Evolutionary conservation across 2,888 invertebrate species (phyloP).

Genomic region (Ligdia adustata): DNA sequence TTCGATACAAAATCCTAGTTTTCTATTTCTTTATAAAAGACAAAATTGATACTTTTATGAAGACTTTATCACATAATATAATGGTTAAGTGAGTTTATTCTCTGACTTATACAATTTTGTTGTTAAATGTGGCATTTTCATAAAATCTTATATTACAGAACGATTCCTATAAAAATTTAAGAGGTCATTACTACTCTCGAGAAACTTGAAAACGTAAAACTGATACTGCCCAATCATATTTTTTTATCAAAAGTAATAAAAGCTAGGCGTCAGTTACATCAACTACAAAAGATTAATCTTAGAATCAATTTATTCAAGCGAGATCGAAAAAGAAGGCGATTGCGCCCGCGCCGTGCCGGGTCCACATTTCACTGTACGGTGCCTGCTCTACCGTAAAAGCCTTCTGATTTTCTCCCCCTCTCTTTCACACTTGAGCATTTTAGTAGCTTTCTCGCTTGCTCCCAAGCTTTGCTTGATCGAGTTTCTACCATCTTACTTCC

Average conservation of each 20-base stretch:
- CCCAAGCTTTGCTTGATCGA: slow-evolving; percentile 72
- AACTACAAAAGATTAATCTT: slow-evolving; percentile 77
- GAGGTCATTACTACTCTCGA: slow-evolving; percentile 19
- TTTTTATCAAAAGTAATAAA: slow-evolving; percentile 48
- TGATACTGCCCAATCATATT: slow-evolving; percentile 44
- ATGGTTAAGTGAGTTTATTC: too few species aligned
- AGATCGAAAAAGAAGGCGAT: slow-evolving; percentile 76
- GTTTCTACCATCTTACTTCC: slow-evolving; percentile 82
- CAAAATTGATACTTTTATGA: too few species aligned
- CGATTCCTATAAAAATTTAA: slow-evolving; percentile 22
- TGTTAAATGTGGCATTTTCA: neutral
- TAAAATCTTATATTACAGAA: slow-evolving; percentile 11
- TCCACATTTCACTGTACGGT: slow-evolving; percentile 80
- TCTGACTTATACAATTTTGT: neutral
- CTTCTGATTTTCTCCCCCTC: slow-evolving; percentile 72
- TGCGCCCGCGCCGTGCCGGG: slow-evolving; percentile 64
- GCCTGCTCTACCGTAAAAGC: slow-evolving; percentile 83
- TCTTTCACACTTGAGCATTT: slow-evolving; percentile 49
- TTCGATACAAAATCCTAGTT: too few species aligned
- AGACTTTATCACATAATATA: too few species aligned
- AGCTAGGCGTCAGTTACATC: slow-evolving; percentile 60
- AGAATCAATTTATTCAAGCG: slow-evolving; percentile 82
- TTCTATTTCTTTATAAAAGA: too few species aligned
- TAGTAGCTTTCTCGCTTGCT: slow-evolving; percentile 53
- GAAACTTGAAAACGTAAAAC: slow-evolving; percentile 39